Conservation (phyloP, 2,113 vertebrate genomes). For the Perca fluviatilis region DNA sequence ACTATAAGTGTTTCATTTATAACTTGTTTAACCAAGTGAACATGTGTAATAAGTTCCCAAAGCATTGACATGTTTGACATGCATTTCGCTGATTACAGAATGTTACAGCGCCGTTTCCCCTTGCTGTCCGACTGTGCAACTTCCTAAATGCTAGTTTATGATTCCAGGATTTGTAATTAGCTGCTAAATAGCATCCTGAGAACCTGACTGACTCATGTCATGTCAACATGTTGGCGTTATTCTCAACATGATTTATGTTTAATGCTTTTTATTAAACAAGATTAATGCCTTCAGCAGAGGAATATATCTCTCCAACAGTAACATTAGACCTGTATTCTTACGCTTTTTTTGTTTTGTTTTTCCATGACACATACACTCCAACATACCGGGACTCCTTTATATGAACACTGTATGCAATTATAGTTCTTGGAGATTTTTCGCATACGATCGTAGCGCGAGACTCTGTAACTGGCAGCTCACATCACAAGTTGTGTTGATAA, state of each 20-base stretch:
- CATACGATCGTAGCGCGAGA: too few relatives aligned
- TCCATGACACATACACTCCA: neutral
- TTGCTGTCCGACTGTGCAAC: neutral
- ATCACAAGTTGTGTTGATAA: neutral
- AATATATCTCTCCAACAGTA: slow-evolving; percentile 37
- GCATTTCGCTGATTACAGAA: neutral
- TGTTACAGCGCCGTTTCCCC: neutral
- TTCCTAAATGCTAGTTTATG: slow-evolving; percentile 30
- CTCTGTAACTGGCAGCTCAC: neutral
- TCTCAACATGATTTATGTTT: slow-evolving; percentile 54
- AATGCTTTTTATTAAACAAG: slow-evolving; percentile 48
- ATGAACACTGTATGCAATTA: neutral
- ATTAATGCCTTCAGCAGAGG: slow-evolving; percentile 24
- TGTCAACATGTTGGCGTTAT: slow-evolving; percentile 15
- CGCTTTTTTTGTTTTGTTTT: neutral
- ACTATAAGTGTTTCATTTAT: neutral
- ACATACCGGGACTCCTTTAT: neutral
- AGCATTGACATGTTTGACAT: neutral
- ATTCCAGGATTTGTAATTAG: slow-evolving; percentile 48
- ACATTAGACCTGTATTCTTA: slow-evolving; percentile 17
- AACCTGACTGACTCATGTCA: slow-evolving; percentile 4
- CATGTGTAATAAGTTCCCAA: neutral
- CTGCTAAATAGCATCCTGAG: slow-evolving; percentile 43
- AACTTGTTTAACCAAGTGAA: neutral
- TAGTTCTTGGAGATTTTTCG: neutral